Evolutionary conservation across 2,113 vertebrate genomes (phyloP).

Genomic region (Psophia crepitans): DNA sequence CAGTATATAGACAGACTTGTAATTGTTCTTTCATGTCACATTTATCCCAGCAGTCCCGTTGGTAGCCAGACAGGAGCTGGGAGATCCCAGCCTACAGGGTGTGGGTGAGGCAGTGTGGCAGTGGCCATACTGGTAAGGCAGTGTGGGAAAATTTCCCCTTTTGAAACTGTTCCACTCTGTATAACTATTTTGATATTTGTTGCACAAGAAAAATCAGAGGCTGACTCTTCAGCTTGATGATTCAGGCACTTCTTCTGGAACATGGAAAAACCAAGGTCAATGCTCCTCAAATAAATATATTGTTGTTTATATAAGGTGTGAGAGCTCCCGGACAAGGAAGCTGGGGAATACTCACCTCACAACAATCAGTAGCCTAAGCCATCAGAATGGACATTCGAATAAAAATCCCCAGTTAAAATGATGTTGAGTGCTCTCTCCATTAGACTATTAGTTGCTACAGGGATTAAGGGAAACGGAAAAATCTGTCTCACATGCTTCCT

Average conservation of each 20-base stretch:
- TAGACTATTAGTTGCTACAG: not conserved
- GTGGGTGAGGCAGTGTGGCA: not conserved
- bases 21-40: not conserved
- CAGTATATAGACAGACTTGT: not conserved
- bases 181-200: not conserved
- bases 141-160: not conserved
- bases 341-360: not conserved
- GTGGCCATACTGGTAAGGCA: not conserved
- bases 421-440: not conserved
- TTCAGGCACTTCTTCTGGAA: not conserved
- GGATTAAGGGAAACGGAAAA: not conserved
- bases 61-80: not conserved
- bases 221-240: not conserved
- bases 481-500: not conserved
- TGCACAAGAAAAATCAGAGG: not conserved
- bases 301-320: not conserved
- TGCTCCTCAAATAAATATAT: not conserved
- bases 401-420: not conserved
- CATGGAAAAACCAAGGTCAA: not conserved
- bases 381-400: not conserved
- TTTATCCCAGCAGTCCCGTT: not conserved
- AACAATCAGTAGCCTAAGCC: not conserved
- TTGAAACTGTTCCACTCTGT: not conserved
- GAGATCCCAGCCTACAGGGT: not conserved
- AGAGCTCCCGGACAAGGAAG: not conserved